A percentile compares a stretch with the other conserved stretches of the same genome.
Conservation (phyloP, 2,888 invertebrate species). For the Leuctra nigra region DNA sequence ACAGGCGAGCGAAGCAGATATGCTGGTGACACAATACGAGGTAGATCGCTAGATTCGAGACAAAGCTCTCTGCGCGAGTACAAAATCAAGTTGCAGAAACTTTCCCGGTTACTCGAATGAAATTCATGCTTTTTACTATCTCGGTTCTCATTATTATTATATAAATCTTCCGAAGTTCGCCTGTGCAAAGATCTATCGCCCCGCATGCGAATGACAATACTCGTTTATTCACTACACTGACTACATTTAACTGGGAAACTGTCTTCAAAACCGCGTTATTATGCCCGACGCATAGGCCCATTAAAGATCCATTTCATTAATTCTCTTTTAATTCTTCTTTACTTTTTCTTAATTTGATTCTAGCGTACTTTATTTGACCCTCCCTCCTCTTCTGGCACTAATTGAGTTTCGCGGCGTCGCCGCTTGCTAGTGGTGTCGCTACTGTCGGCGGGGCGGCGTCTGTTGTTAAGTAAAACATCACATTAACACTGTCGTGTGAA, state of each 20-base stretch:
- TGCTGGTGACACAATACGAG: conserved; percentile 19
- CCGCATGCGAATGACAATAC: conserved; percentile 18
- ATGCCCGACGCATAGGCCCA: neutral
- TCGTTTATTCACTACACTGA: neutral
- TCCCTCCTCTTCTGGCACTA: too few species aligned
- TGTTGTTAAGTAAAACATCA: too few species aligned
- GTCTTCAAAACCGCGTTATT: neutral
- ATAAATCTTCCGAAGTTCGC: conserved; percentile 16
- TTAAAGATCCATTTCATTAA: conserved; percentile 1
- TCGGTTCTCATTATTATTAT: conserved; percentile 18
- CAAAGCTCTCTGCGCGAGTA: neutral
- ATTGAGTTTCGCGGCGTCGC: too few species aligned
- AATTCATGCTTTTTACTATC: conserved; percentile 10
- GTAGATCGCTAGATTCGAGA: conserved; percentile 4
- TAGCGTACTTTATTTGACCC: too few species aligned
- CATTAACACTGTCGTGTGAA: too few species aligned
- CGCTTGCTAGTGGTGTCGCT: too few species aligned
- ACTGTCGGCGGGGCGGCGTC: too few species aligned
- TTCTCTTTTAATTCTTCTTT: neutral
- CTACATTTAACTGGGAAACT: neutral
- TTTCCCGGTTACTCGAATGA: conserved; percentile 10
- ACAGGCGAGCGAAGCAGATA: conserved; percentile 7
- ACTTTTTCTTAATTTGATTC: neutral
- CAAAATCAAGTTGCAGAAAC: conserved; percentile 19
- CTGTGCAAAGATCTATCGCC: conserved; percentile 6